A percentile compares a stretch with the other conserved stretches of the same genome.
Conservation (phyloP, 2,113 vertebrate species). For the Mastomys coucha region DNA sequence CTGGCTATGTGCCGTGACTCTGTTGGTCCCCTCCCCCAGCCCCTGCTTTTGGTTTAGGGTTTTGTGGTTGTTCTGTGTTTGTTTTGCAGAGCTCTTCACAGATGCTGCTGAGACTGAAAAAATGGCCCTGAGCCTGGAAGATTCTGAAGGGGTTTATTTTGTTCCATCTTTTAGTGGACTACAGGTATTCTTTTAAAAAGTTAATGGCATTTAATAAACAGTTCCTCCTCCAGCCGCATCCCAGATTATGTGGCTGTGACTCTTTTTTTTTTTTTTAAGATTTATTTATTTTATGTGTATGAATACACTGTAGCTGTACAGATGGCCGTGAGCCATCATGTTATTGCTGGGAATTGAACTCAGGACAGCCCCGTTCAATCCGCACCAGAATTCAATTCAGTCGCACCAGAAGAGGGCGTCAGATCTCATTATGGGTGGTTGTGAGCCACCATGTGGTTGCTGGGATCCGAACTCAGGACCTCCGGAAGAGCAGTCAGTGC, state of each 20-base stretch:
- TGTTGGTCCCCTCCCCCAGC: neutral
- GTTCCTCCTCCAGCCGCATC: neutral
- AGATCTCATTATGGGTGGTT: too few relatives aligned
- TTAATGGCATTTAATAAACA: neutral
- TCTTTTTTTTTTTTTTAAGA: too few relatives aligned
- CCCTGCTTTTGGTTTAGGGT: constrained; percentile 31
- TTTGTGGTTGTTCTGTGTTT: constrained; percentile 49
- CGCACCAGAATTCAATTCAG: too few relatives aligned
- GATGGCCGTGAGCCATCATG: too few relatives aligned
- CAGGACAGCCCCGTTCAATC: too few relatives aligned
- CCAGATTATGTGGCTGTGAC: neutral
- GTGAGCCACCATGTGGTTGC: too few relatives aligned
- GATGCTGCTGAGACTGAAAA: constrained; percentile 91
- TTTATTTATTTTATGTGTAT: too few relatives aligned
- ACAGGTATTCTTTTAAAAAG: constrained; percentile 89
- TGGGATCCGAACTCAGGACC: too few relatives aligned
- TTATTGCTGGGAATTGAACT: too few relatives aligned
- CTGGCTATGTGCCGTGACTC: neutral
- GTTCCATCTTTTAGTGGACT: constrained; percentile 95
- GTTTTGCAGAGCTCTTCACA: constrained; percentile 92
- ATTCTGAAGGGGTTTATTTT: constrained; percentile 96
- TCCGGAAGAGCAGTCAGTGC: too few relatives aligned
- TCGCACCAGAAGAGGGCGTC: too few relatives aligned
- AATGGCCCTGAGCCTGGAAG: constrained; percentile 92
- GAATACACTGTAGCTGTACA: too few relatives aligned